A percentile compares a stretch with the other conserved stretches of the same genome.
Evolutionary conservation across 30 jellyfish, hydroid and myxozoan genomes (phyloP).

Genomic region (Calvadosia cruxmelitensis): DNA sequence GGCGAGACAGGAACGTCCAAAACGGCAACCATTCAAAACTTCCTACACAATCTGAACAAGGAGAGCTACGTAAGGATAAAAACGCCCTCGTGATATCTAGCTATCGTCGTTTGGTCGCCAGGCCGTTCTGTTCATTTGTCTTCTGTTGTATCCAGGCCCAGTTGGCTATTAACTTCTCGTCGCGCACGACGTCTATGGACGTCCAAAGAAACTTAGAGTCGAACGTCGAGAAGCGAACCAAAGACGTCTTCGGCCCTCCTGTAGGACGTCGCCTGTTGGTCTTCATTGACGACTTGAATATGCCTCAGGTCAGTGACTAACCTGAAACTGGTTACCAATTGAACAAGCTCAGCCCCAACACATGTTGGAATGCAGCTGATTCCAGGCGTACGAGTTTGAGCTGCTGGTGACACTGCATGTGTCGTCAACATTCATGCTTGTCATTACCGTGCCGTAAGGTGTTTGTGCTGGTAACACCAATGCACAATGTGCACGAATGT

Average conservation of each 20-base stretch:
- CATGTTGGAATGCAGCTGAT: too few species aligned
- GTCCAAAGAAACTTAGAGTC: slow-evolving; percentile 96
- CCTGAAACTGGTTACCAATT: not conserved
- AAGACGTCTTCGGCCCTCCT: slow-evolving; percentile 98
- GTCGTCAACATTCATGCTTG: too few species aligned
- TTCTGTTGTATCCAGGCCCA: slow-evolving; percentile 84
- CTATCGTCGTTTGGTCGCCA: too few species aligned
- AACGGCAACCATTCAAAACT: slow-evolving; percentile 92
- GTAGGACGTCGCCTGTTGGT: slow-evolving; percentile 93
- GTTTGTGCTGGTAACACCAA: too few species aligned
- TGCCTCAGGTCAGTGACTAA: slow-evolving; percentile 90
- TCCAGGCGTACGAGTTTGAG: too few species aligned
- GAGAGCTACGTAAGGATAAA: slow-evolving; percentile 76
- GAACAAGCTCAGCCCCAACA: too few species aligned
- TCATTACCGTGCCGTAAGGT: too few species aligned
- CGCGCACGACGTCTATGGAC: slow-evolving; percentile 98
- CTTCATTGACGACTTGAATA: slow-evolving; percentile 90
- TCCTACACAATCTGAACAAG: slow-evolving; percentile 62
- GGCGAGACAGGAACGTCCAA: slow-evolving; percentile 99
- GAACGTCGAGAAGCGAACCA: slow-evolving; percentile 92
- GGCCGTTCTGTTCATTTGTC: too few species aligned
- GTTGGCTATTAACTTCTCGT: slow-evolving; percentile 76
- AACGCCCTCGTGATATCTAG: too few species aligned
- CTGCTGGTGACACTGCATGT: too few species aligned
- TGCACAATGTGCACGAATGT: too few species aligned